These are phyloP conservation scores for Brevimyrus niger DNA, from an alignment of 2,113 vertebrate genomes.

Conservation along the genomic window DNA sequence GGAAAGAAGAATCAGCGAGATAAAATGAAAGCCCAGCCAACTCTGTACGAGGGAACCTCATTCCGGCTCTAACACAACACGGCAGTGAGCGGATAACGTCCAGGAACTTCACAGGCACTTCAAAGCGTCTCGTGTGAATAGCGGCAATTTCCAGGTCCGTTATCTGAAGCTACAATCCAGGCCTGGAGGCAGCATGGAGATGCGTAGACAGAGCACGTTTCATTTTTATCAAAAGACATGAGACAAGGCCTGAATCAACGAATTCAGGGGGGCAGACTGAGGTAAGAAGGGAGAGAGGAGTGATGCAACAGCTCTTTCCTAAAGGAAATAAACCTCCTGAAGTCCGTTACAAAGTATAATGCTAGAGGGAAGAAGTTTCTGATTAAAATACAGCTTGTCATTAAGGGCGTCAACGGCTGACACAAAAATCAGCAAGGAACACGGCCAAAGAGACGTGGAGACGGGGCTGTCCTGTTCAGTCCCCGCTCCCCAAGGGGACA, in stretches of 20 bases:
- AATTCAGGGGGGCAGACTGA: background rate
- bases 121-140: background rate
- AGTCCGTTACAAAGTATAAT: constrained; percentile 26
- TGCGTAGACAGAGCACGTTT: background rate
- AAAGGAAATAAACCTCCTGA: background rate
- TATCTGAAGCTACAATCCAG: background rate
- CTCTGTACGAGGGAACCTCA: background rate
- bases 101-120: background rate
- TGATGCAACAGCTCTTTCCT: constrained; percentile 3
- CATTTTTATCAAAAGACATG: background rate
- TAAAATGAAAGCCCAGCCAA: background rate
- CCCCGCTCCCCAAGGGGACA: background rate
- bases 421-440: background rate
- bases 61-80: background rate
- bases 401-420: background rate
- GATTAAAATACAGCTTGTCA: background rate
- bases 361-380: background rate
- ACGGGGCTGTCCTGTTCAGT: background rate
- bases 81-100: background rate
- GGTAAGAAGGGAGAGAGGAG: background rate
- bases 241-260: background rate
- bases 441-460: background rate
- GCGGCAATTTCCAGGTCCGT: background rate
- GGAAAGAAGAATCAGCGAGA: background rate
- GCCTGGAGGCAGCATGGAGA: background rate